Evolutionary conservation across 2,888 invertebrate species (phyloP).

Genomic region (Pyrocoelia pectoralis): DNA sequence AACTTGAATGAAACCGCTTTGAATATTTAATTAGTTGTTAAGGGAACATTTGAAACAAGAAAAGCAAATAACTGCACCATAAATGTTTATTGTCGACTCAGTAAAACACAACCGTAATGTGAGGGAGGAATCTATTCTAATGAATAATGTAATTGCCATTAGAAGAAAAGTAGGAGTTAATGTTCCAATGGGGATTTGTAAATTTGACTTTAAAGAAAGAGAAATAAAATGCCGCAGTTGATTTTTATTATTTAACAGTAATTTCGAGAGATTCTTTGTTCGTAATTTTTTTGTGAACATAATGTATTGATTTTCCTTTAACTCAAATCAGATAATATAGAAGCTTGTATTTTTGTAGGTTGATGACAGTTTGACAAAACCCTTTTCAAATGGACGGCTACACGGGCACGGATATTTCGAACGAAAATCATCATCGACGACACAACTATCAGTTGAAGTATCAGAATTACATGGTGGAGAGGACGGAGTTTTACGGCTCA

Average conservation of each 20-base stretch:
- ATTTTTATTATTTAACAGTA: no score
- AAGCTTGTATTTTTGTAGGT: constrained; percentile 50
- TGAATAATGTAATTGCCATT: constrained; percentile 14
- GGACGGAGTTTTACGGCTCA: constrained; percentile 75
- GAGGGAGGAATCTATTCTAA: background rate
- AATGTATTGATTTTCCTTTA: no score
- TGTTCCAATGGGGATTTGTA: background rate
- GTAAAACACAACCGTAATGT: constrained; percentile 10
- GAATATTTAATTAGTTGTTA: constrained; percentile 17
- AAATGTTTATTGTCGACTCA: constrained; percentile 15
- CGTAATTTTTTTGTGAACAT: no score
- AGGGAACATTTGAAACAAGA: background rate
- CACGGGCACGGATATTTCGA: constrained; percentile 63
- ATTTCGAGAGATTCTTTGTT: no score
- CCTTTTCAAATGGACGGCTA: constrained; percentile 61
- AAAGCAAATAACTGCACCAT: constrained; percentile 14
- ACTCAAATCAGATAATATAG: no score
- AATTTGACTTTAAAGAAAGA: background rate
- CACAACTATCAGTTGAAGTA: constrained; percentile 77
- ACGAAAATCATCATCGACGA: constrained; percentile 65
- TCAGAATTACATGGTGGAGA: constrained; percentile 74
- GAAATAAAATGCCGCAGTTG: no score
- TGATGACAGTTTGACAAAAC: constrained; percentile 57
- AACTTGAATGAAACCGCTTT: constrained; percentile 6
- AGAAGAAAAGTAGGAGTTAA: background rate